Percentiles rank a stretch among this genome's conserved stretches.
These are phyloP conservation scores for Mus spicilegus DNA, from an alignment of 2,113 vertebrate species.

Conservation along the genomic window DNA sequence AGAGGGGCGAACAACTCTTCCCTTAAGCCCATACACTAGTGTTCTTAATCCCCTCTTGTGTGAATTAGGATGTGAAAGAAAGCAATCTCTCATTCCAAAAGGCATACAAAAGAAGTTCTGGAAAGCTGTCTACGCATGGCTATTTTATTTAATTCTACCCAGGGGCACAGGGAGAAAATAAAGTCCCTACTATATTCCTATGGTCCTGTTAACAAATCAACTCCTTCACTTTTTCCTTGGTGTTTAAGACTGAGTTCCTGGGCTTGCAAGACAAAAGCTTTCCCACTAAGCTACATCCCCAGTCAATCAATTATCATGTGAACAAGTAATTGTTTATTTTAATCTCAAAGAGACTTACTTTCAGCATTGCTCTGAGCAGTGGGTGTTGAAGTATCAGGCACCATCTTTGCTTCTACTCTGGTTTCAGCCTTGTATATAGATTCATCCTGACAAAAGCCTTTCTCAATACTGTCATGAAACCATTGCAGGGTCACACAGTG, in stretches of 20 bases:
- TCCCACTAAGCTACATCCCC: neutral
- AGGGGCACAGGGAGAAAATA: neutral
- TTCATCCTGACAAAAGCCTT: conserved; percentile 97
- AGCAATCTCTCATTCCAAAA: conserved; percentile 43
- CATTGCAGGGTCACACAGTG: conserved; percentile 95
- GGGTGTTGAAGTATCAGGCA: conserved; percentile 94
- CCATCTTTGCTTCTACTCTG: conserved; percentile 70
- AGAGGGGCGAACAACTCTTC: too few species aligned
- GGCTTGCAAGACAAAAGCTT: neutral
- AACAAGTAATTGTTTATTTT: neutral
- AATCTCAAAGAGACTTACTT: conserved; percentile 85
- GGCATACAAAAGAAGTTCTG: conserved; percentile 15
- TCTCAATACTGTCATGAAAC: conserved; percentile 97
- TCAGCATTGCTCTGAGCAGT: conserved; percentile 84
- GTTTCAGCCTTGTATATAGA: conserved; percentile 90
- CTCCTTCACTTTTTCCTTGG: neutral
- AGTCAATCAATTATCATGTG: neutral
- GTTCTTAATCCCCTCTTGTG: conserved; percentile 35
- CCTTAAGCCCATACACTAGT: neutral
- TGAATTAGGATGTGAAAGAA: neutral
- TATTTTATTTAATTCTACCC: conserved; percentile 20
- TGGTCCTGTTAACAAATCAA: neutral
- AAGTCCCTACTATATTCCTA: neutral
- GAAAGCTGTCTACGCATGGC: neutral
- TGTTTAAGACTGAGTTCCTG: neutral